Base-by-base conservation (phyloP, 2,888 invertebrate genomes). In the Melitaea athalia region DNA sequence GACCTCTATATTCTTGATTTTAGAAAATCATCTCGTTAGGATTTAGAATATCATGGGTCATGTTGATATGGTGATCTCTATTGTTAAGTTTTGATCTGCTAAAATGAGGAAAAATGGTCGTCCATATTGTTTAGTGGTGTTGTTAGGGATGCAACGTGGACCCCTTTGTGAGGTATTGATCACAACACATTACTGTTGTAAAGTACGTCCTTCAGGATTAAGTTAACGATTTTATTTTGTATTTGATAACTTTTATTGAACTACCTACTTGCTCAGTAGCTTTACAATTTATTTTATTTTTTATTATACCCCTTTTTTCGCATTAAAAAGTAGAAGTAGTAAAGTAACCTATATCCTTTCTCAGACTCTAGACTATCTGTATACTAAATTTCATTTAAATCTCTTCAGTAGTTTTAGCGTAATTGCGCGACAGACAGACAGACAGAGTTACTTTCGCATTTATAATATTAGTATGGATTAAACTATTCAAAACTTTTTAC, bases 91-190 rank as follows among this genome's bases (percentile, higher is more conserved):
- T 45, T 47, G 63, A 47, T 76, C 76, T 76, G 78, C 78, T 55
- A 31, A 55, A 66, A 76, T 81, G 79, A 78, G 82, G 83, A 82
- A 52, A 55, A 55, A 79, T 81, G 79, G 81, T 82, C 82, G 80
- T 81, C 78, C 75, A 77, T 76, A 78, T 83, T 81, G 78, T 81
- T 77, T 69, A 62, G 67, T 69, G 74, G 77, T 79, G 77, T 80
- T 77, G 75, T 78, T 76, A 76, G 75, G 79, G 80, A 77, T 76
- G 75, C 73, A 74, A 77, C 73, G 63, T 72, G 72, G 63, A 45
- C 63, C 67, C 24, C 49, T 59, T 66, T 73, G 66, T 69, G 69
- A 70, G 71, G 70, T 76, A 73, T 76, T 76, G 77, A 50, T 71
- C 11, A 42, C 38, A 15, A 52, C 17, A 52, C 24, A 52, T 52